A percentile compares a stretch with the other conserved stretches of the same genome.
phyloP scores from a whole-genome alignment of 2,113 vertebrate genomes.

The Pitta sordida region DNA sequence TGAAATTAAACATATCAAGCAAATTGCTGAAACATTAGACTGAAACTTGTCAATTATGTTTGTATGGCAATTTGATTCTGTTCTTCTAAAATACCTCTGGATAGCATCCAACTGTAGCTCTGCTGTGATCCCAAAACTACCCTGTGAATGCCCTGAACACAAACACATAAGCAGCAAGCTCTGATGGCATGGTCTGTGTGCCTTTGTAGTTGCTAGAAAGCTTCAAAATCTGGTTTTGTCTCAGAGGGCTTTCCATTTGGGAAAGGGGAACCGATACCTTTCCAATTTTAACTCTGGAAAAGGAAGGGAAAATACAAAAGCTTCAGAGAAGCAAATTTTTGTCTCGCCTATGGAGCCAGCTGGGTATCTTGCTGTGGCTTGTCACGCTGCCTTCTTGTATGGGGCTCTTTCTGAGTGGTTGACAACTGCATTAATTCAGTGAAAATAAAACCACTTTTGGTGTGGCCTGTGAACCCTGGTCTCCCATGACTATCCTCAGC shows the following conservation, averaged over 20 bases:
- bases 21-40: not conserved
- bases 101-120: not conserved
- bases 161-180: not conserved
- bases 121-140: not conserved
- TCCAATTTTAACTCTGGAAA: not conserved
- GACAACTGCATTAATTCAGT: not conserved
- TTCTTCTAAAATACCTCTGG: conserved; percentile 35
- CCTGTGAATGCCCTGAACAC: not conserved
- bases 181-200: rapidly evolving
- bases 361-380: not conserved
- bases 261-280: not conserved
- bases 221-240: not conserved
- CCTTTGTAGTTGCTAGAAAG: not conserved
- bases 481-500: not conserved
- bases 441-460: not conserved
- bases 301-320: not conserved
- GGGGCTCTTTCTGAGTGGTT: not conserved
- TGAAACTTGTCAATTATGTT: not conserved
- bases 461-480: not conserved
- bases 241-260: not conserved
- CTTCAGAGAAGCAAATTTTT: not conserved
- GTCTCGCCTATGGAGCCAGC: not conserved
- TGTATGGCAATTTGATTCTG: conserved; percentile 31
- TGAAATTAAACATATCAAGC: not conserved
- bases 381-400: not conserved